Conservation (phyloP, 2,797 vertebrate genomes). For the Myotis daubentonii region DNA sequence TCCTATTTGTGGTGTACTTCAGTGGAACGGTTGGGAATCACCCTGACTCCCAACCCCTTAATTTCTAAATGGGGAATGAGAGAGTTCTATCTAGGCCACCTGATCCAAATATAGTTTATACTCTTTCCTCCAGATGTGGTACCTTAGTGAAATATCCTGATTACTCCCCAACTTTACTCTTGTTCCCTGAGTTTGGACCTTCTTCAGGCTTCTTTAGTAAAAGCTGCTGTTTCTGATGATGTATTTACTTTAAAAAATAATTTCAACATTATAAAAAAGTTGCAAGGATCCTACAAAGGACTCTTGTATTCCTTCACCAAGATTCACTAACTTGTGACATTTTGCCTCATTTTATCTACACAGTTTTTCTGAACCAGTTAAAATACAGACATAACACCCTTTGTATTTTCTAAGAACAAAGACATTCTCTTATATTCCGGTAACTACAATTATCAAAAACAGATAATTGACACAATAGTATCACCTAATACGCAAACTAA, state of each 20-base stretch:
- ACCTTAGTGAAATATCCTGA: neutral
- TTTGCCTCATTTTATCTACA: neutral
- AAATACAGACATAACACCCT: neutral
- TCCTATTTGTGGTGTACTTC: neutral
- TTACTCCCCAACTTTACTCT: neutral
- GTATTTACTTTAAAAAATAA: neutral
- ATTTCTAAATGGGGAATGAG: neutral
- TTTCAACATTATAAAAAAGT: conserved; percentile 25
- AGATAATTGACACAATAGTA: neutral
- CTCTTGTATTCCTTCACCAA: neutral
- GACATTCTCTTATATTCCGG: neutral
- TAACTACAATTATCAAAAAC: neutral
- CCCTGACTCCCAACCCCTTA: neutral
- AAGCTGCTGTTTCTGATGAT: conserved; percentile 22
- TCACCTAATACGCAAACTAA: neutral
- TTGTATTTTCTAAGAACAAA: conserved; percentile 17
- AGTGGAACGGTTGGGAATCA: neutral
- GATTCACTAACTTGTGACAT: neutral
- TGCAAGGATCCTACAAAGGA: neutral
- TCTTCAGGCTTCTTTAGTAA: conserved; percentile 7
- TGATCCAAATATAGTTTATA: neutral
- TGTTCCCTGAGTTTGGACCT: neutral
- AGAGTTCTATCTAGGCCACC: neutral
- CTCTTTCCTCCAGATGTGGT: neutral
- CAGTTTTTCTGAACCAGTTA: conserved; percentile 1